Conservation (phyloP, 2,113 vertebrate species). For the Eolophus roseicapilla region DNA sequence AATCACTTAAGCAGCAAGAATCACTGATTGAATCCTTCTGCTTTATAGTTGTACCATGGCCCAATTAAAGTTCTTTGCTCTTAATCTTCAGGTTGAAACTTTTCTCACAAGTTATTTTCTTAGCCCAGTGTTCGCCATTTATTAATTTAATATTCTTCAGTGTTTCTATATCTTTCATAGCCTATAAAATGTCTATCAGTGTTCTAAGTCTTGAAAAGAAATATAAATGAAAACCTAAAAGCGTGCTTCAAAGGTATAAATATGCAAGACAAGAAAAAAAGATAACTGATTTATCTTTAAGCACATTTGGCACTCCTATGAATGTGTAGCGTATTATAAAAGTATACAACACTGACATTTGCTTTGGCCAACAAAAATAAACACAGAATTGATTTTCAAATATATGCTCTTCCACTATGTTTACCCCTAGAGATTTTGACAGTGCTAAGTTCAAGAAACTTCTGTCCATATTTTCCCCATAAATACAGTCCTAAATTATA, state of each 20-base stretch:
- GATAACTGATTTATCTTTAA: not conserved
- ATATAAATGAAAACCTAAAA: not conserved
- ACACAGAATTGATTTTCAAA: constrained; percentile 1
- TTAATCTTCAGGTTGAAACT: not conserved
- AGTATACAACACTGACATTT: not conserved
- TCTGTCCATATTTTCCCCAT: not conserved
- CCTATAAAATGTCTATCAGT: not conserved
- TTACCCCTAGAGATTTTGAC: constrained; percentile 7
- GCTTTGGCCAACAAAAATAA: constrained; percentile 17
- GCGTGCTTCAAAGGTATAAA: not conserved
- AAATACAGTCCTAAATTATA: not conserved
- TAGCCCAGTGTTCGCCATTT: not conserved
- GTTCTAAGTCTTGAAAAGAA: not conserved
- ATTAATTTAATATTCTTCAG: not conserved
- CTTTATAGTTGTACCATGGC: not conserved
- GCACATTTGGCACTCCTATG: not conserved
- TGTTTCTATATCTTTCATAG: not conserved
- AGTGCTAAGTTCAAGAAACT: constrained; percentile 30
- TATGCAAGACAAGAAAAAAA: not conserved
- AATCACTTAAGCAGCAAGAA: not conserved
- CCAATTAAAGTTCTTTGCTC: not conserved
- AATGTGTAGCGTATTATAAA: not conserved
- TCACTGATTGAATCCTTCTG: not conserved
- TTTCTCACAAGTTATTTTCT: not conserved
- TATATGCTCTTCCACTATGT: not conserved